phyloP scores from a whole-genome alignment of 2,888 invertebrate genomes.

The Galeopsomyia nigrocyanea region DNA sequence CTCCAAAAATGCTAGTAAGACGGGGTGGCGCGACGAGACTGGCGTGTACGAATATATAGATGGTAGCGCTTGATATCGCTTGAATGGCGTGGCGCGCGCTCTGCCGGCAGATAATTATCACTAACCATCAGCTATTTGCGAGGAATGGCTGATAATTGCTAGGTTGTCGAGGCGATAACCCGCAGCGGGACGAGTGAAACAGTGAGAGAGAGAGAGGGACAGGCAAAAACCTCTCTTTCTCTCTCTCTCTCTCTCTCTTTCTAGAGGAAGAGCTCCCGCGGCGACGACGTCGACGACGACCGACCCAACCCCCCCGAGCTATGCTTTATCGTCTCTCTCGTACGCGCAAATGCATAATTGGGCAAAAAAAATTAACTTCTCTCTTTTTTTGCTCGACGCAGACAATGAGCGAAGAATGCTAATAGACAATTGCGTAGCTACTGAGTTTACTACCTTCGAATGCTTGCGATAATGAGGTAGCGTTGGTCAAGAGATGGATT shows the following conservation, averaged over 20 bases:
- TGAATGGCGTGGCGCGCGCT: slow-evolving; percentile 60
- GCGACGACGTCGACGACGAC: too few relatives aligned
- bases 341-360: slow-evolving; percentile 25
- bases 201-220: slow-evolving; percentile 6
- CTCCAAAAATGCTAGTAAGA: too few relatives aligned
- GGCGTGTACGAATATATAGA: slow-evolving; percentile 56
- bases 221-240: not conserved
- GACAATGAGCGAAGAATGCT: not conserved
- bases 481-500: too few relatives aligned
- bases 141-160: slow-evolving; percentile 69
- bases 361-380: not conserved
- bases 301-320: too few relatives aligned
- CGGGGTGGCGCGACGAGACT: too few relatives aligned
- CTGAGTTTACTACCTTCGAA: too few relatives aligned
- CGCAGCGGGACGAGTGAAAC: slow-evolving; percentile 41
- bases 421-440: too few relatives aligned
- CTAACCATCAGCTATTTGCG: slow-evolving; percentile 69
- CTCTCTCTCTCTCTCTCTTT: too few relatives aligned
- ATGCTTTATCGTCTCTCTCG: not conserved
- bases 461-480: too few relatives aligned
- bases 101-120: slow-evolving; percentile 67
- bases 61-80: slow-evolving; percentile 59
- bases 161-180: slow-evolving; percentile 60
- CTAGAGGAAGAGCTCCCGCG: too few relatives aligned
- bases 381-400: not conserved